phyloP scores from a whole-genome alignment of 2,888 invertebrate genomes.

The Polymixis lichenea region DNA sequence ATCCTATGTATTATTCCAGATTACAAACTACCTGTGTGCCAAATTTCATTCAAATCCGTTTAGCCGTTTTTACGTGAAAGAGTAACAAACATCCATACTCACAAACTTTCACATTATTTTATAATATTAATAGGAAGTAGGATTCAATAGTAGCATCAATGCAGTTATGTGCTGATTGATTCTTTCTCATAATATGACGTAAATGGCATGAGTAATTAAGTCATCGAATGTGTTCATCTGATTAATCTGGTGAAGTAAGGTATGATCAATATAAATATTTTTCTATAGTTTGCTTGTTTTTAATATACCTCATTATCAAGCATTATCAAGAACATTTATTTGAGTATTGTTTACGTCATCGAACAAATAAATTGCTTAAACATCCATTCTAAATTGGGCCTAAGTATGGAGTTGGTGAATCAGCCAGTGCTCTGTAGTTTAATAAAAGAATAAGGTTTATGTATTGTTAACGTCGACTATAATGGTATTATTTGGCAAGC shows the following conservation, averaged over 20 bases:
- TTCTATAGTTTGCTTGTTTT: constrained; percentile 1
- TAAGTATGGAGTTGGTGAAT: constrained; percentile 33
- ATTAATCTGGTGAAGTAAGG: not conserved
- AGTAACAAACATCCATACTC: too few species aligned
- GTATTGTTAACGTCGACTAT: not conserved
- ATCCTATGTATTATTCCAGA: too few species aligned
- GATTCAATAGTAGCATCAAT: constrained; percentile 1
- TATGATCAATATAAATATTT: not conserved
- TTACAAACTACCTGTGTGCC: too few species aligned
- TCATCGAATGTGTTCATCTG: not conserved
- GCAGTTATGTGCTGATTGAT: not conserved
- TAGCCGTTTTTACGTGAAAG: too few species aligned
- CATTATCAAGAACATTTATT: constrained; percentile 24
- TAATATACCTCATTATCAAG: constrained; percentile 11
- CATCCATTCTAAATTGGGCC: constrained; percentile 36
- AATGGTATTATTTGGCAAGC: not conserved
- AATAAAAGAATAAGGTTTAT: constrained; percentile 9
- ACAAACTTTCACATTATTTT: too few species aligned
- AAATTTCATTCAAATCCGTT: too few species aligned
- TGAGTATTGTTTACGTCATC: constrained; percentile 27
- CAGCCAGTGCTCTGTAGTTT: constrained; percentile 23
- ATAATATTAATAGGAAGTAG: too few species aligned
- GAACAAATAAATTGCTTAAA: constrained; percentile 39
- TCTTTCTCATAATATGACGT: not conserved
- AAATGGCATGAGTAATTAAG: not conserved